Conservation (phyloP, 2,888 invertebrate species). For the Polyploca ridens region DNA sequence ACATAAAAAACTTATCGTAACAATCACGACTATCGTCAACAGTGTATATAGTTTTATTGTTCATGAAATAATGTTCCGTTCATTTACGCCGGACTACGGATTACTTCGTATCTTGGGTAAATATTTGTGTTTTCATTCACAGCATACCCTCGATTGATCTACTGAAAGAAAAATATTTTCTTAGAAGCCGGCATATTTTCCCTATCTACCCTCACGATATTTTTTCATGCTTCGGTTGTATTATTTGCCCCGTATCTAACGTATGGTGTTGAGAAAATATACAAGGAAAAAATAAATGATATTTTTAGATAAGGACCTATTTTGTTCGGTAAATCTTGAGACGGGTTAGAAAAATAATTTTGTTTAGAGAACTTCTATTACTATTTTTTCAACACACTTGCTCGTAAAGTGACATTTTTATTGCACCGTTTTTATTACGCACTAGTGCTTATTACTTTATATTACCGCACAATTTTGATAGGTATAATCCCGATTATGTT, state of each 20-base stretch:
- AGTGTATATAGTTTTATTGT: not conserved
- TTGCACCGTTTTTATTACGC: too few relatives aligned
- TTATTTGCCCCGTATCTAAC: conserved; percentile 12
- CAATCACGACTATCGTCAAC: not conserved
- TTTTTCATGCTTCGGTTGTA: conserved; percentile 22
- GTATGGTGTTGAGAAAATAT: conserved; percentile 5
- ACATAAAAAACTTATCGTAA: not conserved
- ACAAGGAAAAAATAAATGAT: not conserved
- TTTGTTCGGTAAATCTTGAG: not conserved
- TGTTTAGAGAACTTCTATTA: too few relatives aligned
- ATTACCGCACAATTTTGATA: too few relatives aligned
- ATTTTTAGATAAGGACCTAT: not conserved
- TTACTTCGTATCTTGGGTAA: conserved; percentile 30
- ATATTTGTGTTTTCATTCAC: conserved; percentile 60
- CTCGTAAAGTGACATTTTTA: too few relatives aligned
- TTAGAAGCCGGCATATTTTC: conserved; percentile 37
- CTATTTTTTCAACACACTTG: too few relatives aligned
- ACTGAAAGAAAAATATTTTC: conserved; percentile 51
- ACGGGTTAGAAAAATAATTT: not conserved
- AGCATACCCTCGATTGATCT: conserved; percentile 45
- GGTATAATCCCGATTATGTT: too few relatives aligned
- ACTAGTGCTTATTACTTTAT: too few relatives aligned
- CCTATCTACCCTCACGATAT: conserved; percentile 27
- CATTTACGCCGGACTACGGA: conserved; percentile 12
- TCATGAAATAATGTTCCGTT: not conserved